Base-by-base conservation (phyloP, 2,888 invertebrate species). In the Leptothorax acervorum region DNA sequence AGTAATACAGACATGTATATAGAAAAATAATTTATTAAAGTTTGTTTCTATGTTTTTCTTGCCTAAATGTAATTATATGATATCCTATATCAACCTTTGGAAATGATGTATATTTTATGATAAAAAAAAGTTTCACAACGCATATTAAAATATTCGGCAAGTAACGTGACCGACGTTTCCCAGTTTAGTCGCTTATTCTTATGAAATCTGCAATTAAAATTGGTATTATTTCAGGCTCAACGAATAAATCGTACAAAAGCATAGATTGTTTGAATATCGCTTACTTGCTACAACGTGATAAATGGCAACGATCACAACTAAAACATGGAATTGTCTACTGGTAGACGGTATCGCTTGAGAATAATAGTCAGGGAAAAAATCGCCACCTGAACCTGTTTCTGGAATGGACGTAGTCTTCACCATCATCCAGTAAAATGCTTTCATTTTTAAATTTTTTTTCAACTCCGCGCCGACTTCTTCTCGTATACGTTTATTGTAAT, bases 391-490 rank as follows among this genome's bases (percentile, higher is more conserved):
- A 48, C 95, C 95, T 90, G 95, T 95, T 92, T 96, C 96, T 74
- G 96, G 96, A 95, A 98, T 96, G 92, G 96, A 96, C 85, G 96
- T 95, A 12, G 98, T 98, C 94, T 97, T 97, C 91, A 97, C 97
- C 96, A 97, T 97, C 97, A 98, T 97, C 98, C 98, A 98, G 92
- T 97, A 96, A 93, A 97, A 97, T 1, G 97, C 98, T 85, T 96
- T 96, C 94, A 96, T 97, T 89, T 97, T 96, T 0, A 96, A 96
- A 92, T 97, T 97, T 55, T 95, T 96, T 91, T 97, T 97, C 60
- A 98, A 95, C 92, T 98, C 97, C 0, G 96, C 96, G 0, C 98
- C 98, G 4, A 98, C 97, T 68, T 96, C 95, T 83, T 96, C 96
- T 53, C 97, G 96, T 85, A 98, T 97, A 89, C 97, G 96, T 15